These are phyloP conservation scores for Chrosomus eos DNA, from an alignment of 2,797 vertebrate species.

Conservation along the genomic window DNA sequence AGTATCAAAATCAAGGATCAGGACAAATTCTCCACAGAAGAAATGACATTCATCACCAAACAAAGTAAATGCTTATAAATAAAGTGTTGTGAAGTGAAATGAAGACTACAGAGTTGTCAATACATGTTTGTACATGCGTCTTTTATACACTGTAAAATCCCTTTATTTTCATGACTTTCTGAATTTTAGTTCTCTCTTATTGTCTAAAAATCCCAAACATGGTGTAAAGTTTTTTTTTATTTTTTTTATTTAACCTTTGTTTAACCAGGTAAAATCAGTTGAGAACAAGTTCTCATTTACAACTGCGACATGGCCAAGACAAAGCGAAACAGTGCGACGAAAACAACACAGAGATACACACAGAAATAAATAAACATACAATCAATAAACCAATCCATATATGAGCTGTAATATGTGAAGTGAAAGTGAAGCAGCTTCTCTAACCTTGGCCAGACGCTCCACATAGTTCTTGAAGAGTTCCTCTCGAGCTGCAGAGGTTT, in stretches of 20 bases:
- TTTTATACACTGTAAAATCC: background rate
- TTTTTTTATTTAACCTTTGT: no score
- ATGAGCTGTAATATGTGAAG: no score
- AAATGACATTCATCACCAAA: background rate
- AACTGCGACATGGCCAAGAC: no score
- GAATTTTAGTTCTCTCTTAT: background rate
- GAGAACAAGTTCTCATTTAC: no score
- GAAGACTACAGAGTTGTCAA: background rate
- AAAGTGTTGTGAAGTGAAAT: background rate
- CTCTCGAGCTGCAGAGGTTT: constrained; percentile 92
- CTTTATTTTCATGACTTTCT: background rate
- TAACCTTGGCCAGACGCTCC: constrained; percentile 95
- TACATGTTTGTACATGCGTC: background rate
- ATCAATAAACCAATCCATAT: no score
- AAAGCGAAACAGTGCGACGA: no score
- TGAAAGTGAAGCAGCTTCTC: background rate
- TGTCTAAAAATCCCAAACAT: background rate
- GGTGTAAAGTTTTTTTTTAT: no score
- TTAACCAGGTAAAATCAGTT: no score
- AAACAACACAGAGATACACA: no score
- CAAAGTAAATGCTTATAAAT: background rate
- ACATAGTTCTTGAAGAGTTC: constrained; percentile 96
- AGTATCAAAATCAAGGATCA: background rate
- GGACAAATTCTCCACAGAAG: background rate
- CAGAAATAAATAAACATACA: no score